phyloP scores from a whole-genome alignment of 2,797 vertebrate species.

The Ciconia nigra region DNA sequence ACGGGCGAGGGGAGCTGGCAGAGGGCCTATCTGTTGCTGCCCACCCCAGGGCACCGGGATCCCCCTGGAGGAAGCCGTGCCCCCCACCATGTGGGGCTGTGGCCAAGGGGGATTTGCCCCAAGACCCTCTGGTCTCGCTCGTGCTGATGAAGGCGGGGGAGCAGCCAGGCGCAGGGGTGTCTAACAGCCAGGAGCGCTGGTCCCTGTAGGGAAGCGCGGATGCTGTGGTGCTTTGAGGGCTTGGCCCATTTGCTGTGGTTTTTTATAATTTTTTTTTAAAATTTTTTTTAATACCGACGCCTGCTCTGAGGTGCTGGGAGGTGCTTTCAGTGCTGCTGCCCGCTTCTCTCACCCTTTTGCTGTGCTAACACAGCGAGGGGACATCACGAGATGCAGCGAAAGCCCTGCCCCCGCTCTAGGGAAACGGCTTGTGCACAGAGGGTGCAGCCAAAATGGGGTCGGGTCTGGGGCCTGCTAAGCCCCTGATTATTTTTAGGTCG shows the following conservation, averaged over 20 bases:
- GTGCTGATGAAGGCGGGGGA: neutral
- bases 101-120: neutral
- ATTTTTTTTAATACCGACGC: accelerated
- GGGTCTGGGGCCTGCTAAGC: neutral
- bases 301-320: neutral
- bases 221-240: neutral
- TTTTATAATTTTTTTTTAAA: neutral
- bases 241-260: neutral
- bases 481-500: neutral
- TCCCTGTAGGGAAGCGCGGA: neutral
- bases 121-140: accelerated
- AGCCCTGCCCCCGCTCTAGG: neutral
- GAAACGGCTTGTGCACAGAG: neutral
- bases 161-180: neutral
- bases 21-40: no score
- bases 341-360: neutral
- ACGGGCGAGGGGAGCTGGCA: no score
- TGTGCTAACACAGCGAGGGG: neutral
- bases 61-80: neutral
- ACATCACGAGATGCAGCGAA: accelerated
- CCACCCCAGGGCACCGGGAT: neutral
- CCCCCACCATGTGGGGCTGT: neutral
- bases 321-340: neutral
- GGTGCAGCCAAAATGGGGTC: neutral
- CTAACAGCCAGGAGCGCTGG: neutral